Evolutionary conservation across 2,888 invertebrate species (phyloP), one percentile per base, ranked within the genome.

Genomic region (Polia nebulosa): DNA sequence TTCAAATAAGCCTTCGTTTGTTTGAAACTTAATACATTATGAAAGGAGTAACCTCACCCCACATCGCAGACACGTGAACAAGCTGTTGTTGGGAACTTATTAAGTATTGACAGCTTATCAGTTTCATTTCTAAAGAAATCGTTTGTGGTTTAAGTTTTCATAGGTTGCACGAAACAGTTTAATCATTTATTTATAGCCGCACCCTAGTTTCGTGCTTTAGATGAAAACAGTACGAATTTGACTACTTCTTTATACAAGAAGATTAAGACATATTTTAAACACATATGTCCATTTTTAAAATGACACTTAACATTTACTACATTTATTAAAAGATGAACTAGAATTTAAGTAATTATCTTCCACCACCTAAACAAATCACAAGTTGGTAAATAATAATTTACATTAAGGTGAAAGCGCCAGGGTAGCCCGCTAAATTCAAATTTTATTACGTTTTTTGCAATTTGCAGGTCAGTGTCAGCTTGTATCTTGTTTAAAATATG

Each of bases 41-140:
- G 29, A n/a, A 44, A 13, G n/a, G 15, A 25, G 25, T n/a, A 70
- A 41, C 11, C 45, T 29, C 34, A 9, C 22, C 1, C 11, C n/a
- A 7, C 11, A 20, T 15, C n/a, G 13, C 29, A 17, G 45, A 70
- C 53, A 61, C 9, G 34, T 47, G 27, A 25, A 20, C 5, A 25
- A 27, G 49, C 20, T 11, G 11, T 32, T 44, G 9, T 66, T 44
- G 1, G 17, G 20, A 70, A 34, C 34, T 60, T 41, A 20, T 11
- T 36, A 34, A 39, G 53, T 60, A 70, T 70, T 60, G 45, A 68
- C 22, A 68, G 57, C 17, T 41, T 3, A 36, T 44, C 49, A 36
- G 36, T 58, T 44, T 41, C n/a, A 22, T 47, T 25, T 22, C 13
- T 9, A n/a, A 47, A 9, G 1, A 22, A n/a, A 47, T 39, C 34